Percentiles rank a stretch among this genome's conserved stretches.
These are phyloP conservation scores for Drosophila ustulata DNA, from an alignment of 2,888 invertebrate species.

Conservation along the genomic window DNA sequence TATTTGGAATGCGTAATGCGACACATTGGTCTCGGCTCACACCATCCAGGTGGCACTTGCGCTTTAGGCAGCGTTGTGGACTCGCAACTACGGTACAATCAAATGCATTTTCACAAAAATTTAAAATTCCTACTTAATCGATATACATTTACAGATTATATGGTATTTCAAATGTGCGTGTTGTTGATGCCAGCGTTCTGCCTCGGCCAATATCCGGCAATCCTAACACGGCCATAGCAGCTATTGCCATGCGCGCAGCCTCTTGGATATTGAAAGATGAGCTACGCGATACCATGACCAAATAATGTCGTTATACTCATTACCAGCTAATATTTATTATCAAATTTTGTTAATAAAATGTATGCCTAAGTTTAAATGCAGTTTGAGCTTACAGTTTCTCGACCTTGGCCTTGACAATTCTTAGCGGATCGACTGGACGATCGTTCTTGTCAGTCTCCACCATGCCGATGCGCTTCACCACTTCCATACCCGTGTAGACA, in stretches of 20 bases:
- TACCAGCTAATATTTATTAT: constrained; percentile 11
- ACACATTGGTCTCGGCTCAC: constrained; percentile 89
- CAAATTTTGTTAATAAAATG: constrained; percentile 1
- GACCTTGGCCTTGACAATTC: constrained; percentile 88
- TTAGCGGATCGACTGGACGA: constrained; percentile 94
- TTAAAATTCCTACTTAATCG: not conserved
- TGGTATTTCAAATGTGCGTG: constrained; percentile 88
- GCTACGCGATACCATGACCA: constrained; percentile 31
- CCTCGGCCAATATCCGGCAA: constrained; percentile 92
- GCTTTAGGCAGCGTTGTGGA: constrained; percentile 92
- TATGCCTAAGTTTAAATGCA: constrained; percentile 4
- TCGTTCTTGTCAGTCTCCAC: constrained; percentile 98
- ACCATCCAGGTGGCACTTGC: constrained; percentile 93
- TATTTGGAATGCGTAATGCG: constrained; percentile 89
- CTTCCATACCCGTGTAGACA: constrained; percentile 94
- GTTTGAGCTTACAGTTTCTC: constrained; percentile 77
- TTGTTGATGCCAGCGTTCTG: constrained; percentile 93
- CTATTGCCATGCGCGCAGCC: constrained; percentile 89
- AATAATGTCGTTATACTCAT: not conserved
- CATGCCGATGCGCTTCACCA: constrained; percentile 95
- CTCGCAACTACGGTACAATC: constrained; percentile 88
- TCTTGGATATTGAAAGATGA: constrained; percentile 87
- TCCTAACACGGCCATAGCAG: constrained; percentile 89
- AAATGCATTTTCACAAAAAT: not conserved
- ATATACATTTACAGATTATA: constrained; percentile 86